A percentile compares a stretch with the other conserved stretches of the same genome.
Conservation (phyloP, 2,797 vertebrate genomes). For the Thamnophis elegans region DNA sequence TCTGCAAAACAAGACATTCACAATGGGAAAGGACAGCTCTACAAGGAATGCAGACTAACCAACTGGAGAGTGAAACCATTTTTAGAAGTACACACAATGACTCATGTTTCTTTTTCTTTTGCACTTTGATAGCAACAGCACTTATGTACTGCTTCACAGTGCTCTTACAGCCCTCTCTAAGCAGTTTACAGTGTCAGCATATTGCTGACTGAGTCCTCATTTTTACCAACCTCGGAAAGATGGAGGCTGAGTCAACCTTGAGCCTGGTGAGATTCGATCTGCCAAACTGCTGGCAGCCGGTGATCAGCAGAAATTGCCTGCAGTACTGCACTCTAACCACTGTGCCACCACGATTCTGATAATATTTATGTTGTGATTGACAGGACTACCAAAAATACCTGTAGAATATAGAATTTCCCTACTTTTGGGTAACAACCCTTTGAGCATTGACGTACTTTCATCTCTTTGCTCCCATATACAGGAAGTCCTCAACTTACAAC, state of each 20-base stretch:
- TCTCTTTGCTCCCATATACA: background rate
- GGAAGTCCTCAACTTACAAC: background rate
- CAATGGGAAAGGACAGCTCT: background rate
- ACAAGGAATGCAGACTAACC: background rate
- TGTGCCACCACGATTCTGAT: too few species aligned
- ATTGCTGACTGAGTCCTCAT: too few species aligned
- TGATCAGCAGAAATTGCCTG: too few species aligned
- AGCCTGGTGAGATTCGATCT: too few species aligned
- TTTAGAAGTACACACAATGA: background rate
- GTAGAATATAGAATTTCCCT: background rate
- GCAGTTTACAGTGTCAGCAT: too few species aligned
- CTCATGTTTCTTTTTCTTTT: background rate
- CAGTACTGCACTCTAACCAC: too few species aligned
- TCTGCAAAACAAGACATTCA: background rate
- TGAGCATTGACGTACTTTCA: background rate
- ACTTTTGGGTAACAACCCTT: background rate
- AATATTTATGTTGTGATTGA: background rate
- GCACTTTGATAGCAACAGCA: too few species aligned
- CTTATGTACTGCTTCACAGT: too few species aligned
- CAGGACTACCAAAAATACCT: background rate
- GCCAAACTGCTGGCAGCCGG: too few species aligned
- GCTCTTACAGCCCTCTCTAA: too few species aligned
- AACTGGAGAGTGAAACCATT: background rate
- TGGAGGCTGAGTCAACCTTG: too few species aligned
- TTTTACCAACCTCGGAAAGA: too few species aligned